phyloP scores from a whole-genome alignment of 2,113 vertebrate genomes.

The Marmota monax region DNA sequence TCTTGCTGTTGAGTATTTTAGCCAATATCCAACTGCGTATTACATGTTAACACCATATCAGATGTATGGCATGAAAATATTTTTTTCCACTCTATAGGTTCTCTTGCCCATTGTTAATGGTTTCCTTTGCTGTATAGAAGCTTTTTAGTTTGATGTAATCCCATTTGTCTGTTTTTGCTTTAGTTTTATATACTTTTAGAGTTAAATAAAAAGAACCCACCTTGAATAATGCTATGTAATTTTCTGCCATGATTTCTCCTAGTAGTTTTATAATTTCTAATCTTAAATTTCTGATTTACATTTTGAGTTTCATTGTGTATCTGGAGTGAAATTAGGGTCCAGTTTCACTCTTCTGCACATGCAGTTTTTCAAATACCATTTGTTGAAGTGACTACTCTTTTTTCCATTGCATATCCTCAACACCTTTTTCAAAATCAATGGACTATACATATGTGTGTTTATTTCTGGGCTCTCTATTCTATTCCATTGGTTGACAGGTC shows the following conservation, averaged over 20 bases:
- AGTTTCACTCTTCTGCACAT: background rate
- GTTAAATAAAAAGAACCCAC: background rate
- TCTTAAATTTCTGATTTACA: background rate
- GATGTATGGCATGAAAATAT: background rate
- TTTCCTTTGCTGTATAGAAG: background rate
- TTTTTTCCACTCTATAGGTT: background rate
- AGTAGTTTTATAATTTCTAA: background rate
- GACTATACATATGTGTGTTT: background rate
- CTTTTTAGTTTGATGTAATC: background rate
- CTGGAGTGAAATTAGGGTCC: background rate
- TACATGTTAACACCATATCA: background rate
- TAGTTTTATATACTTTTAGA: background rate
- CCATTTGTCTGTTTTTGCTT: background rate
- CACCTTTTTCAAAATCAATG: background rate
- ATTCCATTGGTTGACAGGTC: background rate
- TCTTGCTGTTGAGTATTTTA: background rate
- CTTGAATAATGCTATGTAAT: background rate
- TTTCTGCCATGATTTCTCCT: background rate
- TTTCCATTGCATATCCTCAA: background rate
- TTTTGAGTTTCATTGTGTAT: background rate
- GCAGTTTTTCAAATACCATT: background rate
- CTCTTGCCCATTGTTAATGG: background rate
- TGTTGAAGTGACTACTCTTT: background rate
- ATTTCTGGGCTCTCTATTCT: background rate
- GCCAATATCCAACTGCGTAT: background rate